These are phyloP conservation scores for Syngnathus rostellatus DNA, from an alignment of 2,797 vertebrate genomes.

Conservation along the genomic window DNA sequence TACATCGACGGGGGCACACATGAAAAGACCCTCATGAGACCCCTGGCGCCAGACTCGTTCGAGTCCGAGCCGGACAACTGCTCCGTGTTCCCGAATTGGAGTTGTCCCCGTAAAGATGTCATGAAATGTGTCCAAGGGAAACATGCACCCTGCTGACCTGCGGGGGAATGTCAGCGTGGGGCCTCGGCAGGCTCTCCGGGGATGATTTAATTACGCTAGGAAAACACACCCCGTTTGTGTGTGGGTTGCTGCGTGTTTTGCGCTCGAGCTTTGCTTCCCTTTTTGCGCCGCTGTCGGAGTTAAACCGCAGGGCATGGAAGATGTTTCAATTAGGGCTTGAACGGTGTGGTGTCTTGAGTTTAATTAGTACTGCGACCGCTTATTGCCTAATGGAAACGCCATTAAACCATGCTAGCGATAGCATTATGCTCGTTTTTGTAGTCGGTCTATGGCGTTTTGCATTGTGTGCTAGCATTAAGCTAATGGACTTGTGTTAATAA, in stretches of 20 bases:
- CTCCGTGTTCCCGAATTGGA: conserved; percentile 23
- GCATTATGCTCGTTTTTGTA: too few relatives aligned
- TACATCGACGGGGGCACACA: conserved; percentile 34
- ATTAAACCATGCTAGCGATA: too few relatives aligned
- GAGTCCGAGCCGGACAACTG: conserved; percentile 19
- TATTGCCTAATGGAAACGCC: too few relatives aligned
- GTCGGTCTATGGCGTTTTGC: too few relatives aligned
- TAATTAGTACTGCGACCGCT: too few relatives aligned
- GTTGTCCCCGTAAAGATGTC: conserved; percentile 34
- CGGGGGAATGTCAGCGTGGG: conserved; percentile 46
- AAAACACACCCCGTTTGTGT: conserved; percentile 42
- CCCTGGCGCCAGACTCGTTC: conserved; percentile 15
- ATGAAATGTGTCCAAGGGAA: conserved; percentile 68
- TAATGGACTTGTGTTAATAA: too few relatives aligned
- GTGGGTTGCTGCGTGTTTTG: neutral
- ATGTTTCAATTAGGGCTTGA: too few relatives aligned
- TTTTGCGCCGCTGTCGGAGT: neutral
- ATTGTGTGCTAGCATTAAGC: too few relatives aligned
- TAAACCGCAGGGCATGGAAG: neutral
- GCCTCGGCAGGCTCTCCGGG: conserved; percentile 36
- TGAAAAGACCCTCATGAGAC: conserved; percentile 23
- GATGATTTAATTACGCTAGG: conserved; percentile 61
- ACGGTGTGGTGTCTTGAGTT: too few relatives aligned
- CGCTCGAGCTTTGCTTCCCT: neutral
- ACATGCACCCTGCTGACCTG: conserved; percentile 61